Evolutionary conservation across 2,888 invertebrate genomes (phyloP).

Genomic region (Pediacus dermestoides): DNA sequence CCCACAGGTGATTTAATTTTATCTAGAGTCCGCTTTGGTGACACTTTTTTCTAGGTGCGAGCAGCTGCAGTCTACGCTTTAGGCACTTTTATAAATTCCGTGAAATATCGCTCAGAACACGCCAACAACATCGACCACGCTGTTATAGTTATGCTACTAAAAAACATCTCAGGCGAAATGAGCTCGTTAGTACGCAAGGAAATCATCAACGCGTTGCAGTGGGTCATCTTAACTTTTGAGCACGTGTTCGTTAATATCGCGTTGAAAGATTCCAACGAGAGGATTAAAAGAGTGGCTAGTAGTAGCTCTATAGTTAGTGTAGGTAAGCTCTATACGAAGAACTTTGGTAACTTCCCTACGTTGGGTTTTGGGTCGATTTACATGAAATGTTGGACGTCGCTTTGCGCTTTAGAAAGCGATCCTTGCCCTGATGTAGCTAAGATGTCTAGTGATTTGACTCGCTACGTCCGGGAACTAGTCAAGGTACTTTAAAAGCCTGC

Average conservation of each 20-base stretch:
- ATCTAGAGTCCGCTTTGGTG: no score
- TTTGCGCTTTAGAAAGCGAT: conserved; percentile 76
- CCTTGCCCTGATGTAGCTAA: conserved; percentile 80
- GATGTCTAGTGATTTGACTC: conserved; percentile 75
- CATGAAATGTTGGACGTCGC: conserved; percentile 82
- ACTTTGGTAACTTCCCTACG: conserved; percentile 52
- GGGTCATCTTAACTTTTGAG: conserved; percentile 83
- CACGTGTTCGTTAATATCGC: conserved; percentile 79
- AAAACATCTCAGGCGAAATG: conserved; percentile 72
- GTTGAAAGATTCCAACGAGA: conserved; percentile 52
- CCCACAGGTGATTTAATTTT: conserved; percentile 81
- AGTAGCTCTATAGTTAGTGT: conserved; percentile 66
- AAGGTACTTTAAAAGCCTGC: conserved; percentile 50
- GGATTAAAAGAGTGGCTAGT: conserved; percentile 64
- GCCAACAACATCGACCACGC: conserved; percentile 91
- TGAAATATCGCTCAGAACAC: conserved; percentile 82
- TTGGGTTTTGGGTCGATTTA: conserved; percentile 72
- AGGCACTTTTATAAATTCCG: conserved; percentile 88
- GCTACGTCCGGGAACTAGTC: conserved; percentile 68
- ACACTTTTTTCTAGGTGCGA: conserved; percentile 66
- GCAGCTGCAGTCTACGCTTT: conserved; percentile 93
- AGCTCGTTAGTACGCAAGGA: conserved; percentile 84
- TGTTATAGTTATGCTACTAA: conserved; percentile 82
- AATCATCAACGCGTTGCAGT: conserved; percentile 81
- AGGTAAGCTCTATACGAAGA: conserved; percentile 34